Conservation (phyloP, 2,797 vertebrate genomes). For the Erithacus rubecula region DNA sequence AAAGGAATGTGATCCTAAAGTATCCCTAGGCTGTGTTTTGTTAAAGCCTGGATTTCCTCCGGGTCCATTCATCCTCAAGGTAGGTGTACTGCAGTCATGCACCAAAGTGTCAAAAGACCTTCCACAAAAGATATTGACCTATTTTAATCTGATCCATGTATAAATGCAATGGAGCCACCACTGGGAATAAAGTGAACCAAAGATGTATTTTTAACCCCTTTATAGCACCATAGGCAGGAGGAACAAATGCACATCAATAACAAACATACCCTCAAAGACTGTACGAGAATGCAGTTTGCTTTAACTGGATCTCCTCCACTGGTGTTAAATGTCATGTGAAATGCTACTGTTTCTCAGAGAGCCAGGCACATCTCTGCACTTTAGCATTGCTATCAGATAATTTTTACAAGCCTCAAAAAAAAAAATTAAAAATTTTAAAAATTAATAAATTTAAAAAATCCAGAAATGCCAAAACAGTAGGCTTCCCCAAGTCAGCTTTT, state of each 20-base stretch:
- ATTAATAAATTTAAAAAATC: background rate
- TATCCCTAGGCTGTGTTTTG: conserved; percentile 61
- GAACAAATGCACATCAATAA: background rate
- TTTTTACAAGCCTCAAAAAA: background rate
- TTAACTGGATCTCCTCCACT: background rate
- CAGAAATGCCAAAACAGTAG: background rate
- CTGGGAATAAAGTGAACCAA: conserved; percentile 60
- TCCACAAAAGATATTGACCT: conserved; percentile 65
- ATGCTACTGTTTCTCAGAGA: background rate
- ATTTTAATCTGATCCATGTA: conserved; percentile 70
- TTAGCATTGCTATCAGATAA: background rate
- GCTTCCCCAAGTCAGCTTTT: background rate
- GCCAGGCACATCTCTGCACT: background rate
- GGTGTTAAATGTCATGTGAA: background rate
- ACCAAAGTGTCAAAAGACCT: conserved; percentile 60
- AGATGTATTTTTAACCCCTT: conserved; percentile 66
- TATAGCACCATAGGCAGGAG: background rate
- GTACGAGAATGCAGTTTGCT: background rate
- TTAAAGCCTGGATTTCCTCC: conserved; percentile 56
- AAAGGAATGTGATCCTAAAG: conserved; percentile 61
- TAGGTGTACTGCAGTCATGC: conserved; percentile 63
- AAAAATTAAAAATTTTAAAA: background rate
- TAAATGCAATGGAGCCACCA: conserved; percentile 52
- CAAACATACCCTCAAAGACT: background rate
- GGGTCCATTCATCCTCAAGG: conserved; percentile 61